Evolutionary conservation across 2,113 vertebrate genomes (phyloP).

Genomic region (Ailuropoda melanoleuca): DNA sequence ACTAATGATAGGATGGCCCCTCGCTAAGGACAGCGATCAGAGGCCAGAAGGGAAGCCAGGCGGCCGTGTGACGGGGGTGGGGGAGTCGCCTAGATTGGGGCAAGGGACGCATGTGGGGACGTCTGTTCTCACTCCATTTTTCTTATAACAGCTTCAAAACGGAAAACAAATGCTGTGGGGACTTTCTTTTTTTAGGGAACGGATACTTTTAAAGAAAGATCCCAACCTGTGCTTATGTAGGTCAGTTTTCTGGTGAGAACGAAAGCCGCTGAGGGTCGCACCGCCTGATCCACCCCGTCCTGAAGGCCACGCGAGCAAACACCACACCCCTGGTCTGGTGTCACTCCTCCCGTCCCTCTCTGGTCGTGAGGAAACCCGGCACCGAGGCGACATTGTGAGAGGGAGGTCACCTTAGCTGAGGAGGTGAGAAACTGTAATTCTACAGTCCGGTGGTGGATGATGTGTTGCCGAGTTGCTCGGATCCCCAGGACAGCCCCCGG

Average conservation of each 20-base stretch:
- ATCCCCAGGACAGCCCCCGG: not conserved
- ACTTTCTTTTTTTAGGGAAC: not conserved
- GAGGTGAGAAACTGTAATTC: not conserved
- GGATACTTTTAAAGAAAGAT: not conserved
- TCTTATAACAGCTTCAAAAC: not conserved
- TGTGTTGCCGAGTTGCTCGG: not conserved
- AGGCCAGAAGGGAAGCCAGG: not conserved
- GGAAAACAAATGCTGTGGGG: not conserved
- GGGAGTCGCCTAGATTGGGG: accelerated
- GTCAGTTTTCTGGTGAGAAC: accelerated
- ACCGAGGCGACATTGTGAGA: not conserved
- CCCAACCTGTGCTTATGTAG: accelerated
- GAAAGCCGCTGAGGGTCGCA: accelerated
- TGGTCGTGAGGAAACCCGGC: not conserved
- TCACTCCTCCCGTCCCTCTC: not conserved
- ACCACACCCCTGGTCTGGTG: accelerated
- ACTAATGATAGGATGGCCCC: not conserved
- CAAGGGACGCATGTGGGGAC: accelerated
- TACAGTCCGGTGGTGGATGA: not conserved
- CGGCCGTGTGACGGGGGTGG: accelerated
- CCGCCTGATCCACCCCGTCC: accelerated
- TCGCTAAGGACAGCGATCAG: not conserved
- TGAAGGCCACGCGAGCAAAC: not conserved
- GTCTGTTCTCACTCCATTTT: not conserved
- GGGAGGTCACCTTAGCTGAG: not conserved